A percentile compares a stretch with the other conserved stretches of the same genome.
These are phyloP conservation scores for Sebastes trivittatus DNA, from an alignment of 2,797 vertebrate genomes.

Conservation along the genomic window DNA sequence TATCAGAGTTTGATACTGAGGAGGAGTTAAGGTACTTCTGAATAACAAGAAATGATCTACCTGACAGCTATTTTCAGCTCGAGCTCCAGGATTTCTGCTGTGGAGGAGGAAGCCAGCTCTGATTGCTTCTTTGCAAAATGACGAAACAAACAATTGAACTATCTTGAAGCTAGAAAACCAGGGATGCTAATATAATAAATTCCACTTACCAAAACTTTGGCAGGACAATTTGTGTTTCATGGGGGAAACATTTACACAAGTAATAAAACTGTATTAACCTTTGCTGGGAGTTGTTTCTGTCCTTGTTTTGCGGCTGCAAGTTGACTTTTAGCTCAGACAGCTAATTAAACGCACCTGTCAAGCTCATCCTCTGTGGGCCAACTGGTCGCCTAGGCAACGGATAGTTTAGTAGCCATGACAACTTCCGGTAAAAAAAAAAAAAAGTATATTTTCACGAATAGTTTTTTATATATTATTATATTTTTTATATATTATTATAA, in stretches of 20 bases:
- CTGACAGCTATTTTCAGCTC: background rate
- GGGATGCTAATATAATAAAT: too few relatives aligned
- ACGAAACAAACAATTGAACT: background rate
- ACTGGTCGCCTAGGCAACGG: conserved; percentile 43
- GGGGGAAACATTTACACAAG: background rate
- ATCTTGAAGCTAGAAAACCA: background rate
- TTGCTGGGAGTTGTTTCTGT: background rate
- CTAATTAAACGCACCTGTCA: conserved; percentile 69
- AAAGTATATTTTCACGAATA: background rate
- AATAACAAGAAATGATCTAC: background rate
- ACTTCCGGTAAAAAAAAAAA: background rate
- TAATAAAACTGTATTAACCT: background rate
- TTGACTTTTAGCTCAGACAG: conserved; percentile 33
- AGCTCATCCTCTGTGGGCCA: conserved; percentile 14
- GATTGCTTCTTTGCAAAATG: background rate
- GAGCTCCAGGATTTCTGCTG: background rate
- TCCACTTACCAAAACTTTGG: background rate
- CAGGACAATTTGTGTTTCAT: background rate
- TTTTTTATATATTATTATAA: too few relatives aligned
- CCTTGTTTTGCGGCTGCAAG: conserved; percentile 5
- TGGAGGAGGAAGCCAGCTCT: too few relatives aligned
- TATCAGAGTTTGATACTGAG: background rate
- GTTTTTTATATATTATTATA: too few relatives aligned
- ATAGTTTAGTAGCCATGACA: background rate
- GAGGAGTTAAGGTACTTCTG: background rate